A percentile compares a stretch with the other conserved stretches of the same genome.
Conservation (phyloP, 2,888 invertebrate genomes). For the Dromius quadrimaculatus region DNA sequence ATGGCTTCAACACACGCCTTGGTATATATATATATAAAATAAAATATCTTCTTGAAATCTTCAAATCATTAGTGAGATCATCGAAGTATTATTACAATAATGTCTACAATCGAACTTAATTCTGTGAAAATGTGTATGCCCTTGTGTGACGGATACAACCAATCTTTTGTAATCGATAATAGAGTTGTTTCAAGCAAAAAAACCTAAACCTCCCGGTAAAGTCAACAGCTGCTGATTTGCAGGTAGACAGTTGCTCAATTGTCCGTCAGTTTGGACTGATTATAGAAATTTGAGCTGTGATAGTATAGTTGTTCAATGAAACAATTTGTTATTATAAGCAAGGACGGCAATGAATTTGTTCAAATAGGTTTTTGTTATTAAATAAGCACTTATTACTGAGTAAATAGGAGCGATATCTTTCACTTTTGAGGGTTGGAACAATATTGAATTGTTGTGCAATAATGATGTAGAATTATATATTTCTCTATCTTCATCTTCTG, state of each 20-base stretch:
- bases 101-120: conserved; percentile 5
- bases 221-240: conserved; percentile 5
- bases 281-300: conserved; percentile 28
- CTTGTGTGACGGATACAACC: conserved; percentile 14
- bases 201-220: conserved; percentile 3
- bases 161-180: conserved; percentile 11
- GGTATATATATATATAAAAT: no score
- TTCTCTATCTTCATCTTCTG: no score
- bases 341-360: neutral
- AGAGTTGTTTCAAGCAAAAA: neutral
- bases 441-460: no score
- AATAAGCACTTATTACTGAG: conserved; percentile 1
- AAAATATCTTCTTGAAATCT: no score
- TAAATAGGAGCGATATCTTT: conserved; percentile 7
- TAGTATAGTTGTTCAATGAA: conserved; percentile 30
- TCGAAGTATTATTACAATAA: no score
- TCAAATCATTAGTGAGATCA: no score
- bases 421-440: conserved; percentile 27
- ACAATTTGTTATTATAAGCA: neutral
- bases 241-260: conserved; percentile 12
- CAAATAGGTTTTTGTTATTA: neutral
- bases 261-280: conserved; percentile 9
- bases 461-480: no score
- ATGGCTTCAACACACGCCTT: no score
- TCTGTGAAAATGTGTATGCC: conserved; percentile 1